These are phyloP conservation scores for Sarcophilus harrisii DNA, from an alignment of 2,797 vertebrate species.

Conservation along the genomic window DNA sequence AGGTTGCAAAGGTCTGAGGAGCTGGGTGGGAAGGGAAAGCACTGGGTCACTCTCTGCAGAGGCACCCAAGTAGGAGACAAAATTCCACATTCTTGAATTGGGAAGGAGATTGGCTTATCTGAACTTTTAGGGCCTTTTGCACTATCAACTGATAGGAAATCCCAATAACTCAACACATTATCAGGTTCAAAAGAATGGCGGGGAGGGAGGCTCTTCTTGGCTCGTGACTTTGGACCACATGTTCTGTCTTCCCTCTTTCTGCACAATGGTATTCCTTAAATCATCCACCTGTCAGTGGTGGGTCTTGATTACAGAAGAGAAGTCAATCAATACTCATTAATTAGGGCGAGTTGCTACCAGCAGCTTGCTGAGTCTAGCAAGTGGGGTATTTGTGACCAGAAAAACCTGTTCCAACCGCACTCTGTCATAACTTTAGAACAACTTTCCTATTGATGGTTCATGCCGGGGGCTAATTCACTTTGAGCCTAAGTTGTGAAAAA, in stretches of 20 bases:
- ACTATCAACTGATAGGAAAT: not conserved
- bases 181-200: not conserved
- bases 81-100: not conserved
- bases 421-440: not conserved
- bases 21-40: not conserved
- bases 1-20: not conserved
- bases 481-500: not conserved
- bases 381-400: conserved; percentile 53
- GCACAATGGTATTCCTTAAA: not conserved
- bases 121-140: not conserved
- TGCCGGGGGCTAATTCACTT: not conserved
- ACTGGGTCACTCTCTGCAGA: not conserved
- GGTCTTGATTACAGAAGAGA: conserved; percentile 26
- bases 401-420: conserved; percentile 54
- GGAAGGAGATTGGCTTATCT: not conserved
- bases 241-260: not conserved
- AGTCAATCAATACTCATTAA: conserved; percentile 61
- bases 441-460: not conserved
- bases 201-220: not conserved
- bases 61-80: not conserved
- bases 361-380: conserved; percentile 32
- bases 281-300: conserved; percentile 36
- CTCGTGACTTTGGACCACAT: not conserved
- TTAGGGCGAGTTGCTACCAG: conserved; percentile 60
- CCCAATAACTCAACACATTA: not conserved